Evolutionary conservation across 1,140 invertebrate genomes (phyloP).

Genomic region (Lepidurus apus): DNA sequence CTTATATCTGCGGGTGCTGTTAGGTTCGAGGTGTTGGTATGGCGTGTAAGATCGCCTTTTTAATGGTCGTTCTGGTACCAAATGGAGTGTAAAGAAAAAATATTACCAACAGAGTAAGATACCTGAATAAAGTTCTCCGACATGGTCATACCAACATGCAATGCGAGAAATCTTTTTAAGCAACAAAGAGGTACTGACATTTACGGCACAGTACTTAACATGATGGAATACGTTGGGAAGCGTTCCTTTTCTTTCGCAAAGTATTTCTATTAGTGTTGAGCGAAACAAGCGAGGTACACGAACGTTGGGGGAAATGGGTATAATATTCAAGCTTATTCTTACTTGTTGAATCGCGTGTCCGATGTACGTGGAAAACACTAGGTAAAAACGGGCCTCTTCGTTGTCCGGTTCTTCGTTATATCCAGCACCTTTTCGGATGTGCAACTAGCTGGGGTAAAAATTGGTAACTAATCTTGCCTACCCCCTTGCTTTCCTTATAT

Average conservation of each 20-base stretch:
- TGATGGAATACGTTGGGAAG: background rate
- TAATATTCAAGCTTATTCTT: background rate
- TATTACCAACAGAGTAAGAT: background rate
- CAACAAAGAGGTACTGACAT: background rate
- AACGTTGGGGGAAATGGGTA: no score
- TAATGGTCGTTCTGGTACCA: background rate
- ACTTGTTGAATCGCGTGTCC: slow-evolving; percentile 8
- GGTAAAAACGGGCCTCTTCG: background rate
- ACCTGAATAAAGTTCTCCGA: background rate
- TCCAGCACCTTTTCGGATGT: background rate
- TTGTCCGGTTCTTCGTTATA: no score
- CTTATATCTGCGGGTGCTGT: background rate
- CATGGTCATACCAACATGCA: background rate
- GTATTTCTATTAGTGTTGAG: no score
- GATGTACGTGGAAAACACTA: background rate
- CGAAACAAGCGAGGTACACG: no score
- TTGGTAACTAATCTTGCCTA: background rate
- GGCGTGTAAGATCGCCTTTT: slow-evolving; percentile 4
- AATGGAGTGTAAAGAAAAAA: background rate
- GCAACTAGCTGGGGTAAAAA: background rate
- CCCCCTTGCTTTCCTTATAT: background rate
- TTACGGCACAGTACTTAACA: background rate
- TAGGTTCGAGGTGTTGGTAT: background rate
- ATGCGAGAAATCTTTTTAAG: background rate
- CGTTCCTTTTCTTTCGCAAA: background rate